Base-by-base conservation (phyloP, 2,888 invertebrate genomes). In the Sclerodermus sp. region DNA sequence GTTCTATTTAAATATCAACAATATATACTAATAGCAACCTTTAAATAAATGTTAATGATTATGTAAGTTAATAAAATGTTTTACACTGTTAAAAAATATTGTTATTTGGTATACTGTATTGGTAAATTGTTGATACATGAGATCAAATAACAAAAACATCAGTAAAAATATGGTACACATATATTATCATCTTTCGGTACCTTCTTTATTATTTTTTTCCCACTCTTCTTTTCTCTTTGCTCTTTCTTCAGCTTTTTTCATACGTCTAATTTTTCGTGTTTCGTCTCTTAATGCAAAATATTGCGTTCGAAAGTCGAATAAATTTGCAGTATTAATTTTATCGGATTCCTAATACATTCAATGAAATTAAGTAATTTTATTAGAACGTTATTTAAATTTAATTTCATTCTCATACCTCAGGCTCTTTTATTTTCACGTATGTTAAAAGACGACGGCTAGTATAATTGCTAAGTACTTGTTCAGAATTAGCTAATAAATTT, bases 371-470 rank as follows among this genome's bases (percentile, higher is more conserved):
- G n/a, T n/a, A n/a, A n/a, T n/a, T n/a, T n/a, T n/a, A n/a, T n/a
- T n/a, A n/a, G n/a, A n/a, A n/a, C n/a, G n/a, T n/a, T n/a, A n/a
- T n/a, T n/a, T n/a, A n/a, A n/a, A n/a, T n/a, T n/a, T n/a, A n/a
- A n/a, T n/a, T n/a, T n/a, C n/a, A n/a, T 23, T 23, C 8, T 49
- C 23, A n/a, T 58, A 73, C 79, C 13, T 73, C 68, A 0, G 84
- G 81, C 52, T 88, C 86, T 16, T 79, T 74, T 1, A 83, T 74
- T 81, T 96, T 96, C 77, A 89, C 86, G 79, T 91, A 94, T 0
- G 95, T 94, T 18, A 97, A 84, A 37, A 97, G 82, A 41, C 95
- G 80, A 17, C 97, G 82, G 10, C 93, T 87, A 0, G 93, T 89
- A 62, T 88, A 84, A 62, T 85, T 86, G 12, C 89, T 92, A 42